Evolutionary conservation across 2,888 invertebrate species (phyloP), one percentile per base, ranked within the genome.

Genomic region (Athripsodes cinereus): DNA sequence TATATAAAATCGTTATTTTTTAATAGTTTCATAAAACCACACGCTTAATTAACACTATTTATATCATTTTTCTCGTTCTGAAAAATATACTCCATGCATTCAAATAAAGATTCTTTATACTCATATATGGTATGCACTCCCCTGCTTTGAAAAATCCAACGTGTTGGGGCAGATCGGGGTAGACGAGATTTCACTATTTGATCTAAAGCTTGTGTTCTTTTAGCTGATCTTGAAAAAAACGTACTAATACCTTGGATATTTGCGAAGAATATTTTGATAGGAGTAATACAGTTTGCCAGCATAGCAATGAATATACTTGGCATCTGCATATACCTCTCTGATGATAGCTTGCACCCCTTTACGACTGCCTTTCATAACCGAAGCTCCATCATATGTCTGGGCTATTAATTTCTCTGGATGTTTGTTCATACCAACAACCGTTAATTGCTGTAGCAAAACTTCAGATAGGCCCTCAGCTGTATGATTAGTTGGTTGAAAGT

Each of bases 331-430:
- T 47, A 31, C 56, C 31, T 53, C 20, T 62, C 64, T 64, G n/a
- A 64, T 59, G 52, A 55, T 61, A 8, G 62, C 60, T 61, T 68
- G 68, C 5, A 69, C 66, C 18, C 68, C 67, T 34, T 48, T 52
- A 10, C 48, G 52, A 21, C 50, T 55, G n/a, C 64, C 67, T 48
- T 63, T 65, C 66, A 68, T 64, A 16, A 65, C 64, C 21, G 60
- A 47, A 48, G 67, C 67, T 18, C 68, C 67, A 59, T 69, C 68
- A 55, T 66, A 69, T 40, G 62, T 64, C 60, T 68, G 69, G 19
- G 66, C 66, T 50, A 67, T 65, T 40, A 67, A 58, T 62, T 67
- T 67, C n/a, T n/a, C n/a, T n/a, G n/a, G n/a, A n/a, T n/a, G n/a
- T n/a, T n/a, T n/a, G n/a, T n/a, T 35, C 64, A 57, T n/a, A 67